phyloP scores from a whole-genome alignment of 1,140 invertebrate species.

The Physella acuta region DNA sequence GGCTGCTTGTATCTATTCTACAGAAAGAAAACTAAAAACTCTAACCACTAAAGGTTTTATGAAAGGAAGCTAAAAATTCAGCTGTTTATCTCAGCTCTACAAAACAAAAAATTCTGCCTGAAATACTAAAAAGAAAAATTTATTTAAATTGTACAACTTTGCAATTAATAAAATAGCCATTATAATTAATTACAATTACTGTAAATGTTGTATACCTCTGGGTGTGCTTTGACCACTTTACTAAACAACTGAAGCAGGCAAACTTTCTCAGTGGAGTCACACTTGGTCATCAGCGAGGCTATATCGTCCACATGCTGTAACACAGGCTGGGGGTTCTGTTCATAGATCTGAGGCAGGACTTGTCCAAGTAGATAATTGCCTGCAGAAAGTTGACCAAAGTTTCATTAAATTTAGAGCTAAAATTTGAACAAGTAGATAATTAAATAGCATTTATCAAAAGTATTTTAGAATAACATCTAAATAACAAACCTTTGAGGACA shows the following conservation, averaged over 20 bases:
- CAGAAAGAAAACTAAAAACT: no score
- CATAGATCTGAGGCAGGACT: constrained; percentile 85
- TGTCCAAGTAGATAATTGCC: constrained; percentile 82
- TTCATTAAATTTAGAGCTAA: constrained; percentile 67
- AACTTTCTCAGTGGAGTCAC: constrained; percentile 80
- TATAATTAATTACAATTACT: no score
- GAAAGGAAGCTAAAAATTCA: no score
- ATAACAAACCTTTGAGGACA: constrained; percentile 75
- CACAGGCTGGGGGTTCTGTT: constrained; percentile 80
- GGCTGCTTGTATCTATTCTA: no score
- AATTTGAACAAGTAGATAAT: constrained; percentile 81
- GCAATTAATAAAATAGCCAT: no score
- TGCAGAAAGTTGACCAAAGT: constrained; percentile 44
- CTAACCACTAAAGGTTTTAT: no score
- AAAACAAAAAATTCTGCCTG: no score
- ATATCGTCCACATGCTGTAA: constrained; percentile 81
- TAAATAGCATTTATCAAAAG: constrained; percentile 49
- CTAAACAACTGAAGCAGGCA: constrained; percentile 79
- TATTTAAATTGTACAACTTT: no score
- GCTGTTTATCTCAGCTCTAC: no score
- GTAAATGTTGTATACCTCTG: no score
- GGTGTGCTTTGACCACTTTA: constrained; percentile 77
- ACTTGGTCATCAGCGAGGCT: constrained; percentile 76
- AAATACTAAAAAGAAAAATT: no score
- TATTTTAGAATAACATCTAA: neutral